These are phyloP conservation scores for Brachionus asplanchnoidis DNA, from an alignment of 1,140 invertebrate species.

Conservation along the genomic window DNA sequence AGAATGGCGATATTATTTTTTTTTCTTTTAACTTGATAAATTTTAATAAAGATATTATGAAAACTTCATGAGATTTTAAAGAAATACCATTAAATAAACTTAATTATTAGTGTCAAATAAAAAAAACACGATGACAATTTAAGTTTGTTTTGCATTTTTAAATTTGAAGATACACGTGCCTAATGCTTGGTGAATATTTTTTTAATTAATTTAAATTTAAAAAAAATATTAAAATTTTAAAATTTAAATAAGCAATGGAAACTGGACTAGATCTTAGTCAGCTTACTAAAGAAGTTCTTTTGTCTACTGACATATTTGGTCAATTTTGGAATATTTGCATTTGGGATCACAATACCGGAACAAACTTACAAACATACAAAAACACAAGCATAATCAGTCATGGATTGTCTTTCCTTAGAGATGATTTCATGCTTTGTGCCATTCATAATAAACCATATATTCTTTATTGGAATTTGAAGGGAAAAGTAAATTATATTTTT, in stretches of 20 bases:
- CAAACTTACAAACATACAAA: conserved; percentile 30
- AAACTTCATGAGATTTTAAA: too few species aligned
- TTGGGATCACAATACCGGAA: conserved; percentile 36
- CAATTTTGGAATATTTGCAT: conserved; percentile 40
- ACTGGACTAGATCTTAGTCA: conserved; percentile 11
- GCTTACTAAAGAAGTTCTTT: conserved; percentile 24
- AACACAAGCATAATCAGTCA: not conserved
- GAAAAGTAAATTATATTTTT: not conserved
- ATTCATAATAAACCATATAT: conserved; percentile 39
- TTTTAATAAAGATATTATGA: too few species aligned
- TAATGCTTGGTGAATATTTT: not conserved
- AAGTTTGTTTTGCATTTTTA: not conserved
- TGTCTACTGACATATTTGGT: conserved; percentile 30
- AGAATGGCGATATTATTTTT: too few species aligned
- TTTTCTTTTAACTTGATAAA: too few species aligned
- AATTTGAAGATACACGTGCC: not conserved
- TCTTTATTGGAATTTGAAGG: conserved; percentile 28
- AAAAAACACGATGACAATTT: not conserved
- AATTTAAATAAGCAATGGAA: conserved; percentile 15
- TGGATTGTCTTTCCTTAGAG: conserved; percentile 23
- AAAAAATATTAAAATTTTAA: not conserved
- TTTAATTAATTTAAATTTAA: not conserved
- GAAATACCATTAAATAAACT: too few species aligned
- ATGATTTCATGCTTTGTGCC: conserved; percentile 32
- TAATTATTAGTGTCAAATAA: not conserved